Base-by-base conservation (phyloP, 2,888 invertebrate species). In the Sympetrum striolatum region DNA sequence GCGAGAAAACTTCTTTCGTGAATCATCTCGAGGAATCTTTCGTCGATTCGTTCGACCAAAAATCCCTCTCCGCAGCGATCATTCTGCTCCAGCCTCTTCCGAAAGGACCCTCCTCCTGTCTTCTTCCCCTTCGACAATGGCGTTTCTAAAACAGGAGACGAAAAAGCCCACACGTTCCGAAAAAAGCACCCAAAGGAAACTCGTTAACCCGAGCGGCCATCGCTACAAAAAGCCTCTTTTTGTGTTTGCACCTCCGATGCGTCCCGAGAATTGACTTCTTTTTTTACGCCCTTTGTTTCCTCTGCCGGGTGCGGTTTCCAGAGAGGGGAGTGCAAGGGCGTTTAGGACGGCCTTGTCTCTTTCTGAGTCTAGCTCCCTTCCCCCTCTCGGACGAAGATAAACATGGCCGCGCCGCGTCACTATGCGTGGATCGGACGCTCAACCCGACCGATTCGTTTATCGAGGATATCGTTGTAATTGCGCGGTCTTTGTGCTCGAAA, bases 321-420 rank as follows among this genome's bases (percentile, higher is more conserved):
- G 39, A 2, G 48, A 31, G 82, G 82, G 82, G 82, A 82, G 18
- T 14, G 82, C 82, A 82, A 82, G 82, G 82, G 82, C 82, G 82
- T 82, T 82, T 37, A 82, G 82, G 82, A 82, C 82, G 82, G 82
- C 82, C 82, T 82, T 82, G 82, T 58, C 82, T 82, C 82, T 82
- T 82, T n/a, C n/a, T n/a, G n/a, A n/a, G n/a, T n/a, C n/a, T n/a
- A n/a, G n/a, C n/a, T n/a, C n/a, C n/a, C n/a, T n/a, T n/a, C n/a
- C 58, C 53, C 44, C 44, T 44, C 58, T 18, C n/a, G n/a, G n/a
- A n/a, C n/a, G n/a, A n/a, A n/a, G n/a, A n/a, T n/a, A 60, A 35
- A 35, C 82, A 35, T 31, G 58, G 53, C 31, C 58, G 14, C 58
- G 15, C 81, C n/a, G 37, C 8, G 18, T 14, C 22, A 22, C n/a